A percentile compares a stretch with the other conserved stretches of the same genome.
Evolutionary conservation across 2,113 vertebrate species (phyloP).

Genomic region (Ursus arctos): DNA sequence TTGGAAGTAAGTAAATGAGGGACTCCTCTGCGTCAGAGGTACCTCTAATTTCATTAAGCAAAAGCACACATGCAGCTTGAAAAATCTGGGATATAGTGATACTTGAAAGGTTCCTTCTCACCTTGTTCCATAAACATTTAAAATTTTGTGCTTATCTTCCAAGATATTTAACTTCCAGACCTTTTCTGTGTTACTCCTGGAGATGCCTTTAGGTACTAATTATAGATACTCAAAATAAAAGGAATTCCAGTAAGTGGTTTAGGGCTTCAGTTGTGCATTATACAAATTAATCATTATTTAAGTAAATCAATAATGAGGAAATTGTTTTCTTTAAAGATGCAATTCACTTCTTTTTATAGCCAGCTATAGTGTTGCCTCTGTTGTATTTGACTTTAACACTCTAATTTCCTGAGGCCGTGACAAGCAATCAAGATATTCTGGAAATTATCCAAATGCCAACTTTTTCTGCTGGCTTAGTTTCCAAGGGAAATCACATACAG

Average conservation of each 20-base stretch:
- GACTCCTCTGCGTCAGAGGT: not conserved
- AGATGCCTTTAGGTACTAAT: not conserved
- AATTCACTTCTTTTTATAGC: not conserved
- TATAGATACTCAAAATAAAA: not conserved
- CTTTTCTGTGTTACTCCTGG: not conserved
- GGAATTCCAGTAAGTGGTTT: not conserved
- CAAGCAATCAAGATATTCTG: not conserved
- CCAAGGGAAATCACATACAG: not conserved
- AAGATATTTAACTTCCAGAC: not conserved
- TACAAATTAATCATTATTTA: not conserved
- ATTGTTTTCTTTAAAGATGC: not conserved
- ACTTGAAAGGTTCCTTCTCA: not conserved
- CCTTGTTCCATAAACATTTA: not conserved
- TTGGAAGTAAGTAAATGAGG: not conserved
- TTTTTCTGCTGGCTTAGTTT: not conserved
- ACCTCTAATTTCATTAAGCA: not conserved
- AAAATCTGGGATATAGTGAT: not conserved
- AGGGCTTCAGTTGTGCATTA: not conserved
- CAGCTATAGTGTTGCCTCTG: not conserved
- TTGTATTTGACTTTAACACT: not conserved
- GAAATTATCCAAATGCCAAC: not conserved
- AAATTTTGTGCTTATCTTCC: not conserved
- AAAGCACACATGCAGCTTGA: not conserved
- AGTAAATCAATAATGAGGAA: not conserved
- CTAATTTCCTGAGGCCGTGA: not conserved